phyloP scores from a whole-genome alignment of 2,888 invertebrate genomes.

The Eueremaeus valkanovi region DNA sequence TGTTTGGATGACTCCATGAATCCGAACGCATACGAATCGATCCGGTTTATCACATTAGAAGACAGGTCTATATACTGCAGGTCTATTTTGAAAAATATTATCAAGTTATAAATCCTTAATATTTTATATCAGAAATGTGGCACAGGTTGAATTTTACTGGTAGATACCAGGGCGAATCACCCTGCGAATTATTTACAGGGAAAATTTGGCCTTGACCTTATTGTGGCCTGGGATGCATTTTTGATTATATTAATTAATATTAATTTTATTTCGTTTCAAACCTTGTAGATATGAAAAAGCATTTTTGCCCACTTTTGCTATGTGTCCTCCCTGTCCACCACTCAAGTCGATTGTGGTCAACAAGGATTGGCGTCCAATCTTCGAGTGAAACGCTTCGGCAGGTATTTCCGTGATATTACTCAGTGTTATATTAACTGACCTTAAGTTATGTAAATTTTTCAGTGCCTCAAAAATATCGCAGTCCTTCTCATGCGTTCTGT shows the following conservation, averaged over 20 bases:
- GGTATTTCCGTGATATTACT: slow-evolving; percentile 22
- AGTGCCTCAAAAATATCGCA: slow-evolving; percentile 3
- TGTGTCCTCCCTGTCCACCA: slow-evolving; percentile 10
- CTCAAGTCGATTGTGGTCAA: neutral
- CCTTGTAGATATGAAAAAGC: neutral
- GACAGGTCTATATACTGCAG: neutral
- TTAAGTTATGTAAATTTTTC: neutral
- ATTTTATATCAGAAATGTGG: too few species aligned
- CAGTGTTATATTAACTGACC: neutral
- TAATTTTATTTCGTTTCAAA: too few species aligned
- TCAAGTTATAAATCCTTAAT: neutral
- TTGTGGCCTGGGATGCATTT: too few species aligned
- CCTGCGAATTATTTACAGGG: too few species aligned
- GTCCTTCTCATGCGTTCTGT: neutral
- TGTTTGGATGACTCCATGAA: neutral
- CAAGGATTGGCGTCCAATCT: neutral
- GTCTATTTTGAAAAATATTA: neutral
- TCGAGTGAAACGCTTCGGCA: neutral
- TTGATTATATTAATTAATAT: too few species aligned
- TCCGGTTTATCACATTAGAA: neutral
- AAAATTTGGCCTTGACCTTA: too few species aligned
- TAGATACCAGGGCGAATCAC: neutral
- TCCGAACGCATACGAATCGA: neutral
- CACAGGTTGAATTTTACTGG: too few species aligned
- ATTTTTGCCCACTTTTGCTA: neutral